Evolutionary conservation across 2,797 vertebrate species (phyloP).

Genomic region (Enteromius afrohamiltoni): DNA sequence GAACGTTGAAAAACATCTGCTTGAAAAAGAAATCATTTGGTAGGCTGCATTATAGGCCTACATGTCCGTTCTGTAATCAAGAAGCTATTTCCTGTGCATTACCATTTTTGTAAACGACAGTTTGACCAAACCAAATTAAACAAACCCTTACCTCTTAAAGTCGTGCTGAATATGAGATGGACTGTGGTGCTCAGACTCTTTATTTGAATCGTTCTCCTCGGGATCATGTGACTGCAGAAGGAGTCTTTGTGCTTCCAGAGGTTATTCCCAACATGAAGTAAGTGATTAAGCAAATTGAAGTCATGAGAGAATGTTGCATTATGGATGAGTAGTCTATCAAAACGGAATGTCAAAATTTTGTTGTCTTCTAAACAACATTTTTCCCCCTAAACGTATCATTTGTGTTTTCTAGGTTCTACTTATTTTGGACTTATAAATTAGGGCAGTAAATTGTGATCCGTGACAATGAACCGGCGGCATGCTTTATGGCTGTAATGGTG

Average conservation of each 20-base stretch:
- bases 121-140: not conserved
- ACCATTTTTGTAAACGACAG: not conserved
- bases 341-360: not conserved
- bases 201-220: slow-evolving; percentile 47
- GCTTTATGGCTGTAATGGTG: not conserved
- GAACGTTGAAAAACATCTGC: not conserved
- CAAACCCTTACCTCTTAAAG: slow-evolving; percentile 36
- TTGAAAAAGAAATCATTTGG: not conserved
- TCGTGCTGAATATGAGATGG: not conserved
- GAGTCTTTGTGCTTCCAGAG: slow-evolving; percentile 64
- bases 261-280: slow-evolving; percentile 76
- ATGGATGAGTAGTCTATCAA: slow-evolving; percentile 39
- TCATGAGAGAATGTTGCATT: slow-evolving; percentile 72
- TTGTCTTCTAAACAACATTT: not conserved
- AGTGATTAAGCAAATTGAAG: slow-evolving; percentile 76
- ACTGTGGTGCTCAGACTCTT: slow-evolving; percentile 6
- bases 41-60: not conserved
- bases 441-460: not conserved
- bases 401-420: not conserved
- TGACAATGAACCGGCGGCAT: not conserved
- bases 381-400: not conserved
- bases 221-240: slow-evolving; percentile 58
- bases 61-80: not conserved
- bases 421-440: not conserved
- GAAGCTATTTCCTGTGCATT: too few relatives aligned